Conservation (phyloP, 2,888 invertebrate genomes). For the Dicyrtomina minuta region DNA sequence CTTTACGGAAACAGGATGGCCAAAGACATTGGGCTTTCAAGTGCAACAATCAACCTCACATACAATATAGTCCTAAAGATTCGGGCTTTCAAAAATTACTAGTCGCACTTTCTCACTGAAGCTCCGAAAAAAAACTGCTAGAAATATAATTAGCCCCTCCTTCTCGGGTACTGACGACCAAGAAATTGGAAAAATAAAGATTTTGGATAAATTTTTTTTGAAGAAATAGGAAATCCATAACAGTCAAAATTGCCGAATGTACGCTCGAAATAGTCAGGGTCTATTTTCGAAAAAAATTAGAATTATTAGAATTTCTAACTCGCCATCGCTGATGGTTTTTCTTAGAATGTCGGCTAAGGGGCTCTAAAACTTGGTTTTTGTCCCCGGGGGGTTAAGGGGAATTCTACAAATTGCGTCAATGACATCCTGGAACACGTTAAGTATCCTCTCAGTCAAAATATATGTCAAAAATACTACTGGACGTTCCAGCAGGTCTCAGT, state of each 20-base stretch:
- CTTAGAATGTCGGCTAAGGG: background rate
- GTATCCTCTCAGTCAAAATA: too few relatives aligned
- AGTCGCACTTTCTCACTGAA: background rate
- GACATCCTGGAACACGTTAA: slow-evolving; percentile 11
- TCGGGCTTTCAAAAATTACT: background rate
- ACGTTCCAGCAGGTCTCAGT: slow-evolving; percentile 19
- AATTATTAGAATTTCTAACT: background rate
- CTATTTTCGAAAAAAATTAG: background rate
- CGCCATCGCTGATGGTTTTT: background rate
- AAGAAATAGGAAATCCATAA: background rate
- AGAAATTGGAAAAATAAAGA: background rate
- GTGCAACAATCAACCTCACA: background rate
- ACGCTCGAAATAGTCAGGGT: background rate
- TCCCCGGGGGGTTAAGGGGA: slow-evolving; percentile 5
- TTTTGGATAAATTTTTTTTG: background rate
- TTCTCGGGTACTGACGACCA: background rate
- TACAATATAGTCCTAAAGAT: background rate
- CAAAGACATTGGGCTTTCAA: background rate
- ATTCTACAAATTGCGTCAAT: background rate
- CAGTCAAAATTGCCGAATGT: background rate
- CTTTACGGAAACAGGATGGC: background rate
- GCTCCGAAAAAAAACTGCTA: background rate
- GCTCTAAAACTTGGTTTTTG: background rate
- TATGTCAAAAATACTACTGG: background rate
- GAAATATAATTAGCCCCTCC: background rate